Conservation (phyloP, 2,797 vertebrate species). For the Coilia nasus region DNA sequence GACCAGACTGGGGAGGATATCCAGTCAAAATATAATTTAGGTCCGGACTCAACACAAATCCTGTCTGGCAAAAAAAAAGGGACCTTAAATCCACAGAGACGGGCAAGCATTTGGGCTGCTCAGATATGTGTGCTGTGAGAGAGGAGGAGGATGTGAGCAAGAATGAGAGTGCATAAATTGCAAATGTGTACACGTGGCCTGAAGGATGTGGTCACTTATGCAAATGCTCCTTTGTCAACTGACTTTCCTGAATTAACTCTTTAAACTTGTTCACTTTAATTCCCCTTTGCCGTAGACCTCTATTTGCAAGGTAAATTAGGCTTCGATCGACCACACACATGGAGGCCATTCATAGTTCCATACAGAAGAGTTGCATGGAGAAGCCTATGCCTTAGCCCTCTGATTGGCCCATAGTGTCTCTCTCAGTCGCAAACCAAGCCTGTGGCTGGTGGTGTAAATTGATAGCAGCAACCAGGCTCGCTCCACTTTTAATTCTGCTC, state of each 20-base stretch:
- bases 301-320: background rate
- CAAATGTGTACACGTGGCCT: background rate
- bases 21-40: conserved; percentile 3
- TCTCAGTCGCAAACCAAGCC: background rate
- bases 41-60: background rate
- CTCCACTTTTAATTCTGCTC: background rate
- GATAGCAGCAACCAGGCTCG: background rate
- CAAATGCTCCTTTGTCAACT: background rate
- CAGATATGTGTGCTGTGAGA: background rate
- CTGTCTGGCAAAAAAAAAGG: background rate
- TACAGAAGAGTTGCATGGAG: too few species aligned
- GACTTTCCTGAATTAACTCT: conserved; percentile 1
- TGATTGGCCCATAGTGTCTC: background rate
- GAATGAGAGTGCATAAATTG: background rate
- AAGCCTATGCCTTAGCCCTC: too few species aligned
- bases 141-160: background rate
- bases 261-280: background rate
- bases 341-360: too few species aligned
- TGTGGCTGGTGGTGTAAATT: conserved; percentile 7
- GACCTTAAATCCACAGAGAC: background rate
- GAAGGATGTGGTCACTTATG: background rate
- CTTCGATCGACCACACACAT: background rate
- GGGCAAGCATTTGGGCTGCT: background rate
- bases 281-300: background rate
- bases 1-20: background rate